Base-by-base conservation (phyloP, 1,140 invertebrate species). In the Lutraria rhynchaena region DNA sequence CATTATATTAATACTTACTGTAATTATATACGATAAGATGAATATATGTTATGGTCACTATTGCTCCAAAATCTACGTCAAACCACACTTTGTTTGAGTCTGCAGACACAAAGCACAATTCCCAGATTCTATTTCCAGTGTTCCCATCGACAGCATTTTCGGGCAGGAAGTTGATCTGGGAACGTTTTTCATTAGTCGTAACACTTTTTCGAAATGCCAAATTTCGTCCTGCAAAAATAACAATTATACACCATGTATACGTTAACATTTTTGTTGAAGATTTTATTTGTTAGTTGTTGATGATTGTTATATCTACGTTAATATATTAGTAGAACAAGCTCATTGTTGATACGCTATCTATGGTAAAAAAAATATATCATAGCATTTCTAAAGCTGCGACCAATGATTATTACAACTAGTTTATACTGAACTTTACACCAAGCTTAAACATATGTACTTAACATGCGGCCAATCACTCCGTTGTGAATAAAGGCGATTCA, bases 171-270 rank as follows among this genome's bases (percentile, higher is more conserved):
- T 1, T n/a, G 31, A 35, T 19, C 22, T 33, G 29, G 22, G 46
- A 37, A 49, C 24, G 2, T 27, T 1, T 24, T 24, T 37, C 3
- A 69, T 44, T 69, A 49, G 29, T 5, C 19, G 7, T 24, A n/a
- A 44, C 3, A 69, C 65, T 69, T 29, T 69, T 69, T 44, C 19
- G 46, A 51, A 69, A 69, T 15, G 65, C 65, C 37, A 69, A 44
- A 46, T 69, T 69, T 13, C 65, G 35, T 17, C 65, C 65, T 69
- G 24, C n/a, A 69, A n/a, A 19, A 44, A 44, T 44, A 69, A n/a
- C 4, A 44, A 44, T 44, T 49, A 69, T n/a, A 49, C 11, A 69
- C 7, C 4, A 22, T 13, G 9, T 1, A 44, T 17, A 9, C 29
- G 11, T 41, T 3, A n/a, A 9, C 5, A 46, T n/a, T n/a, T 2